Conservation (phyloP, 2,888 invertebrate genomes). For the Limenitis camilla region DNA sequence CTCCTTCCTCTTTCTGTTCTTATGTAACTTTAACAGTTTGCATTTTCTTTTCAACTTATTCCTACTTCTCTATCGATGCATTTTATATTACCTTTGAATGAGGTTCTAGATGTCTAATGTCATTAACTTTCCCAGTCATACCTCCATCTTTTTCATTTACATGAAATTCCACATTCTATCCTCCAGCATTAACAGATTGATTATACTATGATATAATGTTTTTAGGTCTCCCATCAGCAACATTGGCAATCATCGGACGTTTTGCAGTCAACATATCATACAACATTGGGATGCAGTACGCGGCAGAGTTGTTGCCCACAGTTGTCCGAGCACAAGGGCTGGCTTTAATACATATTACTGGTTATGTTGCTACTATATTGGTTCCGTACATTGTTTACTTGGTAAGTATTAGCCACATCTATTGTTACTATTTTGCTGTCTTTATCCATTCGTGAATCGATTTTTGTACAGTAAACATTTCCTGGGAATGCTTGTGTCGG, state of each 20-base stretch:
- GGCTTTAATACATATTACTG: constrained; percentile 87
- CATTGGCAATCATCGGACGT: constrained; percentile 85
- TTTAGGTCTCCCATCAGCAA: constrained; percentile 80
- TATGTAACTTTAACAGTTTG: no score
- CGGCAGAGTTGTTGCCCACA: constrained; percentile 88
- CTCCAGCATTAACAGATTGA: neutral
- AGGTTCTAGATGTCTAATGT: no score
- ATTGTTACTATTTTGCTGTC: neutral
- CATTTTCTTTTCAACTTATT: no score
- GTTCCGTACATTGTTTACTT: constrained; percentile 91
- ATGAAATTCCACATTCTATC: no score
- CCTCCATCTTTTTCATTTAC: no score
- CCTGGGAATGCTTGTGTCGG: no score
- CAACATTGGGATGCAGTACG: constrained; percentile 91
- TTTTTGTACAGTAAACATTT: no score
- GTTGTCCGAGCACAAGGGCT: constrained; percentile 90
- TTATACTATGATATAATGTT: neutral
- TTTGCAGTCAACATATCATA: constrained; percentile 91
- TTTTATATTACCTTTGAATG: no score
- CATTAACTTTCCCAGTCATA: no score
- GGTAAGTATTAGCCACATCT: constrained; percentile 52
- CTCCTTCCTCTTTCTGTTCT: no score
- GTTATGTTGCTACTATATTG: constrained; percentile 86
- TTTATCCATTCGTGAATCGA: neutral
- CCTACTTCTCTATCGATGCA: no score